A percentile compares a stretch with the other conserved stretches of the same genome.
Evolutionary conservation across 2,113 vertebrate species (phyloP).

Genomic region (Oophaga pumilio): DNA sequence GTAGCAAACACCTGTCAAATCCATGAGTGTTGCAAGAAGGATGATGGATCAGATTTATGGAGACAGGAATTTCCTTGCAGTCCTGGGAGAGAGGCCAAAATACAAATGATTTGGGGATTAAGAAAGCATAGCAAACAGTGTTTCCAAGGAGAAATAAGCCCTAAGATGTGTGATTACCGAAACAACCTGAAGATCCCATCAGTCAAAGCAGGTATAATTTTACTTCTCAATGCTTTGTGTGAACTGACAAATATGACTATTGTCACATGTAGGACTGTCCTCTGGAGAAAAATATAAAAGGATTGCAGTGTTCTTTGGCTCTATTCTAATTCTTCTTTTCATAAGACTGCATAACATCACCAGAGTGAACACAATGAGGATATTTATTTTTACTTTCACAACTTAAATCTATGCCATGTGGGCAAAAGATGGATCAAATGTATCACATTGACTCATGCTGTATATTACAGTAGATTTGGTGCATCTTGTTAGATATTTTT

Average conservation of each 20-base stretch:
- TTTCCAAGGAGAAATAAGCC: slow-evolving; percentile 5
- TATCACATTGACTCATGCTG: too few relatives aligned
- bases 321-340: too few relatives aligned
- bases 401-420: too few relatives aligned
- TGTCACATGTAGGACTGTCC: neutral
- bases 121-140: neutral
- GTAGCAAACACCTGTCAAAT: neutral
- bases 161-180: neutral
- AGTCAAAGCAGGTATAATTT: neutral
- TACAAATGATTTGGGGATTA: neutral
- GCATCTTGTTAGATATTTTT: too few relatives aligned
- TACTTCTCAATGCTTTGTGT: neutral
- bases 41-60: neutral
- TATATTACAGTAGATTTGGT: too few relatives aligned
- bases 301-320: too few relatives aligned
- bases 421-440: too few relatives aligned
- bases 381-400: too few relatives aligned
- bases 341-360: too few relatives aligned
- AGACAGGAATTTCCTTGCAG: neutral
- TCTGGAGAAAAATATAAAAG: neutral
- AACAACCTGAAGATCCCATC: neutral
- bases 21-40: neutral
- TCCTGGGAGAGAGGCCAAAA: slow-evolving; percentile 24
- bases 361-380: too few relatives aligned
- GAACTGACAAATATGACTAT: neutral